Evolutionary conservation across 1,140 invertebrate species (phyloP), one percentile per base, ranked within the genome.

Genomic region (Trichoplusia ni): DNA sequence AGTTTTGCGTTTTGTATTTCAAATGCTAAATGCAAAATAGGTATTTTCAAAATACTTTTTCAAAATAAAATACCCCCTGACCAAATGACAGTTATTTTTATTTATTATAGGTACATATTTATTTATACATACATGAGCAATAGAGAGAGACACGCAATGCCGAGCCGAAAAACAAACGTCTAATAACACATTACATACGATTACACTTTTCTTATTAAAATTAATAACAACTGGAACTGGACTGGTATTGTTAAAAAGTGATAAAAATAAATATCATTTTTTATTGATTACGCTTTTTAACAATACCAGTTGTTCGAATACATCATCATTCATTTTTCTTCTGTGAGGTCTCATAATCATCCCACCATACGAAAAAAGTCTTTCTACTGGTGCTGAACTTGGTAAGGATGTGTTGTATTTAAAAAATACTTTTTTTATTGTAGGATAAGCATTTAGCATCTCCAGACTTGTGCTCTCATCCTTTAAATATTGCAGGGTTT

Each of bases 381-480:
- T 33, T 33, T 75, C 64, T 35, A 72, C 73, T 62, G 61, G 69
- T 46, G 58, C 56, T 62, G 67, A 65, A 35, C 67, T 69, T 0
- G 69, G 64, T 38, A 75, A 68, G 47, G 23, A 68, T 38, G 65
- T 68, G 53, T 73, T 73, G 37, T 77, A 71, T 69, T 73, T 73
- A 44, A 69, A 33, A 31, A 69, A 69, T 49, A 68, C 61, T 72
- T 68, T 71, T 66, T 69, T 68, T 69, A 67, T 68, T 66, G 37
- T 70, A 54, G 64, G 64, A 51, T 71, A 71, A 59, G 51, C 40
- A 66, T 67, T 71, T 64, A 61, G 63, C 13, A 27, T 69, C 66
- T 67, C 61, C 16, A 73, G 14, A 35, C 27, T 70, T 38, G 7
- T 14, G 63, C 66, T 59, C 66, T 70, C 66, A 69, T 71, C 67